Evolutionary conservation across 2,113 vertebrate species (phyloP).

Genomic region (Proteles cristata): DNA sequence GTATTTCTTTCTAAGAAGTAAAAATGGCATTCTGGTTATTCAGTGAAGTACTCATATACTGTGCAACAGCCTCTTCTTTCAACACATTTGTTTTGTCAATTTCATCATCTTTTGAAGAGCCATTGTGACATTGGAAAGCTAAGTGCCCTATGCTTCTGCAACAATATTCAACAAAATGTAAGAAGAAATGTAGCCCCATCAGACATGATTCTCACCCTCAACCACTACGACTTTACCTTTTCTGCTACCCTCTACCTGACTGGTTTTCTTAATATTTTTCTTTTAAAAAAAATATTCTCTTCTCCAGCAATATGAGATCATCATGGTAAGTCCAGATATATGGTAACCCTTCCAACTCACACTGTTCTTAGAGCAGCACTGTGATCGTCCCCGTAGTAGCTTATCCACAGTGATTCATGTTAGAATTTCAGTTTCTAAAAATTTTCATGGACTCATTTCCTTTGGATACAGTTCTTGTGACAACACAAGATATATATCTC

Average conservation of each 20-base stretch:
- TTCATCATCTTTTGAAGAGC: neutral
- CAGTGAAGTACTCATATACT: neutral
- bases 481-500: neutral
- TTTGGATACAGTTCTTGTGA: neutral
- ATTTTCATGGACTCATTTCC: neutral
- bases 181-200: too few species aligned
- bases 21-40: neutral
- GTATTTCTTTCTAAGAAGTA: neutral
- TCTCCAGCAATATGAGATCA: neutral
- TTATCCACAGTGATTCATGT: neutral
- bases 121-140: neutral
- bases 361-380: neutral
- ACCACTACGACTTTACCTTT: neutral
- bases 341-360: neutral
- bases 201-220: neutral
- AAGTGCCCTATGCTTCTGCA: rapidly evolving
- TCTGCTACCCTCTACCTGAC: neutral
- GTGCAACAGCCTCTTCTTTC: neutral
- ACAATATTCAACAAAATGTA: neutral
- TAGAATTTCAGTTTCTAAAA: neutral
- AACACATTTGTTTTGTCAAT: neutral
- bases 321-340: neutral
- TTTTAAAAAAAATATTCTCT: neutral
- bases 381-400: neutral
- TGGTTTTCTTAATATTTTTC: neutral